Percentiles rank a stretch among this genome's conserved stretches.
phyloP scores from a whole-genome alignment of 1,140 invertebrate species.

The Bombus polaris region DNA sequence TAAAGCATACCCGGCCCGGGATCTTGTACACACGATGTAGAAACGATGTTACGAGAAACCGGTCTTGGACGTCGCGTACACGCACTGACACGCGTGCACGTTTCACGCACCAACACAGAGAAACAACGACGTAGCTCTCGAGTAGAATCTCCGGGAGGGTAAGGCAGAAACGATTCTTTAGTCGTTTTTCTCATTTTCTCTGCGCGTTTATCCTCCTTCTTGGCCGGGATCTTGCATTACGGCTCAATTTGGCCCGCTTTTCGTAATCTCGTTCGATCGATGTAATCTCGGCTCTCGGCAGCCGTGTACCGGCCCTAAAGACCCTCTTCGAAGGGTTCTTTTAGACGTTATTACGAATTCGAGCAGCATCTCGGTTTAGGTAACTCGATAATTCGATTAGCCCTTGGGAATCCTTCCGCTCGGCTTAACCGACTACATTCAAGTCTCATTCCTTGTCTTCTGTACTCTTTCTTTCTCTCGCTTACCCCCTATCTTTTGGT shows the following conservation, averaged over 20 bases:
- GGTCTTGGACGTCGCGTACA: slow-evolving; percentile 68
- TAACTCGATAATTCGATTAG: slow-evolving; percentile 69
- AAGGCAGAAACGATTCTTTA: slow-evolving; percentile 11
- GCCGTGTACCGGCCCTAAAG: slow-evolving; percentile 58
- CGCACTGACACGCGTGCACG: not conserved
- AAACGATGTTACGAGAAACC: slow-evolving; percentile 79
- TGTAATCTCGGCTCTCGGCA: slow-evolving; percentile 66
- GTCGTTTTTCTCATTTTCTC: slow-evolving; percentile 70
- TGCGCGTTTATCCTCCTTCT: slow-evolving; percentile 63
- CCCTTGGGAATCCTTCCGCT: slow-evolving; percentile 39
- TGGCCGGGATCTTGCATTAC: slow-evolving; percentile 64
- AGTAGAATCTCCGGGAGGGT: not conserved
- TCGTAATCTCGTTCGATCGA: slow-evolving; percentile 71
- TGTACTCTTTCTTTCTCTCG: not conserved
- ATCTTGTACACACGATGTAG: slow-evolving; percentile 79
- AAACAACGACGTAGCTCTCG: not conserved
- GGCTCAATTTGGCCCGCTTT: slow-evolving; percentile 70
- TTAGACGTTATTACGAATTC: slow-evolving; percentile 64
- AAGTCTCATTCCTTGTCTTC: not conserved
- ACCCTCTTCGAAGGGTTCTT: slow-evolving; percentile 50
- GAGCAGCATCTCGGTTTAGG: slow-evolving; percentile 59
- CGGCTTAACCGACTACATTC: slow-evolving; percentile 22
- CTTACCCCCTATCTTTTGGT: not conserved
- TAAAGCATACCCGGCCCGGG: slow-evolving; percentile 70
- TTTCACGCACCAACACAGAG: not conserved